phyloP scores from a whole-genome alignment of 2,797 vertebrate genomes.

The Sebastolobus altivelis region DNA sequence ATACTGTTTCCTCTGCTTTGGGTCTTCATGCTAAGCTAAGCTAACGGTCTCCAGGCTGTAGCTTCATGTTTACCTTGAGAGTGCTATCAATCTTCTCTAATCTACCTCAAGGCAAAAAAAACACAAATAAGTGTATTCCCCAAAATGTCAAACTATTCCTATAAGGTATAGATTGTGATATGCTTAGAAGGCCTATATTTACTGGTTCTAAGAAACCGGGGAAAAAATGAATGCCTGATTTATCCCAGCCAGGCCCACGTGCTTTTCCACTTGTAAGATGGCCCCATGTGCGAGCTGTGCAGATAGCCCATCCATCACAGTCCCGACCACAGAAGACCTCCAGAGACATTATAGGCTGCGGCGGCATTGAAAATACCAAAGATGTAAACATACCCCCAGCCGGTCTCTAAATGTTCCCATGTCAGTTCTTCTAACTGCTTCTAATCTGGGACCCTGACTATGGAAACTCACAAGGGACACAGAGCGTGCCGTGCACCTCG shows the following conservation, averaged over 20 bases:
- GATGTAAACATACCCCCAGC: conserved; percentile 74
- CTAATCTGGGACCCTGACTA: conserved; percentile 79
- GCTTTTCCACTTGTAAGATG: conserved; percentile 49
- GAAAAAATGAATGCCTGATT: conserved; percentile 24
- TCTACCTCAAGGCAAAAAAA: not conserved
- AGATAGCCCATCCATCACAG: conserved; percentile 67
- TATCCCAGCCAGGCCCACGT: conserved; percentile 33
- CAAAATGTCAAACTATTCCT: not conserved
- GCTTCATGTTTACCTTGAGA: not conserved
- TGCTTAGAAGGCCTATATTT: conserved; percentile 27
- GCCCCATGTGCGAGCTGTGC: conserved; percentile 42
- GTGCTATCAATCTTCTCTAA: not conserved
- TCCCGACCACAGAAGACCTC: conserved; percentile 55
- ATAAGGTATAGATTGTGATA: conserved; percentile 14
- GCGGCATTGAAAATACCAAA: conserved; percentile 64
- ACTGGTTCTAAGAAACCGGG: conserved; percentile 33
- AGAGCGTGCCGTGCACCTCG: conserved; percentile 49
- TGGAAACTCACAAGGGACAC: conserved; percentile 75
- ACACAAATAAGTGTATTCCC: not conserved
- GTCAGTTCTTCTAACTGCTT: conserved; percentile 74
- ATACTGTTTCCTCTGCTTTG: too few relatives aligned
- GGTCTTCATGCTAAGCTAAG: too few relatives aligned
- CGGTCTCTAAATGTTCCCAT: conserved; percentile 69
- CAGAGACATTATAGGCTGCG: conserved; percentile 61
- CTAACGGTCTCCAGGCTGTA: too few relatives aligned